Evolutionary conservation across 2,113 vertebrate genomes (phyloP).

Genomic region (Myodes glareolus): DNA sequence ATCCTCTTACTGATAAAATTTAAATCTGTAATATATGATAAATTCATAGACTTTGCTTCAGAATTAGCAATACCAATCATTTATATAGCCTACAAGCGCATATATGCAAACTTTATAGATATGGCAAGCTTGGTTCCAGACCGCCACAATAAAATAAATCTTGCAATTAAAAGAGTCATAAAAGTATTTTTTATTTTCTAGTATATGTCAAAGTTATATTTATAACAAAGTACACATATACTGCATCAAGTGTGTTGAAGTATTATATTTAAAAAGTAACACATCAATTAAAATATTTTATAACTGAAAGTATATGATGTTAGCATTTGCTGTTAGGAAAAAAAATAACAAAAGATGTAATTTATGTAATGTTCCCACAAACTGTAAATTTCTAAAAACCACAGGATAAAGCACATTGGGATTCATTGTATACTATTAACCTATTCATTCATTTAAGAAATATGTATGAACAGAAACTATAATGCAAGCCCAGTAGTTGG

Average conservation of each 20-base stretch:
- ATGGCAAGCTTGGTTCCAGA: neutral
- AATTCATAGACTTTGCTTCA: neutral
- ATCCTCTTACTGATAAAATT: conserved; percentile 13
- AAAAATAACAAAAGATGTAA: neutral
- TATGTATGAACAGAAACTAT: neutral
- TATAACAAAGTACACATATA: neutral
- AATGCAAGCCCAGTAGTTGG: neutral
- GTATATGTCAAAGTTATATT: neutral
- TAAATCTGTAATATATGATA: neutral
- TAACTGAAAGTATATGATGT: neutral
- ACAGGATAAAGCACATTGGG: neutral
- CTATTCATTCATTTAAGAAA: conserved; percentile 37
- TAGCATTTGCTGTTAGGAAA: neutral
- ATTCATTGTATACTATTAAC: neutral
- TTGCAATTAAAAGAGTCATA: neutral
- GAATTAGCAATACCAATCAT: neutral
- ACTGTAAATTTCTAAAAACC: neutral
- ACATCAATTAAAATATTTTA: neutral
- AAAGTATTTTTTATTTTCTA: neutral
- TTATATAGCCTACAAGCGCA: neutral
- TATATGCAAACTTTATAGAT: neutral
- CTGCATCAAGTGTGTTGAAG: neutral
- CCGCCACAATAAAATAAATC: neutral
- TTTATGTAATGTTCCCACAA: neutral
- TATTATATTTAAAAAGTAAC: neutral